These are phyloP conservation scores for Arrhamphus sclerolepis DNA, from an alignment of 2,797 vertebrate genomes.

Conservation along the genomic window DNA sequence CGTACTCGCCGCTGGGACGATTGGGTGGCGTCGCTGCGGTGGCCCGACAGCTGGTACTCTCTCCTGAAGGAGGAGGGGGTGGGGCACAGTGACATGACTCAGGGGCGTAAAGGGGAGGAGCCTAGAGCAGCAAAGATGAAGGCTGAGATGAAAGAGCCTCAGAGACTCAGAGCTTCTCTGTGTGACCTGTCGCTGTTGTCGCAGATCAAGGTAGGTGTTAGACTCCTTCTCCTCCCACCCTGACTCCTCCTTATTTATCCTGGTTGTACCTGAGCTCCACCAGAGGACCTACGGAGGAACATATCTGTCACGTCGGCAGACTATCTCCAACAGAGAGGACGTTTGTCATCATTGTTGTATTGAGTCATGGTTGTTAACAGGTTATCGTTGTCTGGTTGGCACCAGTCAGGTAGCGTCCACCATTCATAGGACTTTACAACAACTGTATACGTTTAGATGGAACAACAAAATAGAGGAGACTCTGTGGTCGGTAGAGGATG, in stretches of 20 bases:
- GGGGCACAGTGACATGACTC: slow-evolving; percentile 12
- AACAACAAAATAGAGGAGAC: no score
- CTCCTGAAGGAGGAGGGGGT: background rate
- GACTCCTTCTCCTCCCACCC: background rate
- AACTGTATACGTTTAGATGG: no score
- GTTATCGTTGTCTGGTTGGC: no score
- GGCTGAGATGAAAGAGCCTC: slow-evolving; percentile 18
- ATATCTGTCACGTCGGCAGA: no score
- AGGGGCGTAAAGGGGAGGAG: slow-evolving; percentile 37
- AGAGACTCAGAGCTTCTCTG: slow-evolving; percentile 22
- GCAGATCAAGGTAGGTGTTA: slow-evolving; percentile 74
- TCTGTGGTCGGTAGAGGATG: no score
- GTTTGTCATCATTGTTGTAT: no score
- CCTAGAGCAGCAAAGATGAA: slow-evolving; percentile 30
- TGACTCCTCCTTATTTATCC: no score
- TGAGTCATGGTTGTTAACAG: no score
- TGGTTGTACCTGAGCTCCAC: background rate
- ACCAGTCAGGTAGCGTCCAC: no score
- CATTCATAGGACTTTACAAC: no score
- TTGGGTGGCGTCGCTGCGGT: slow-evolving; percentile 58
- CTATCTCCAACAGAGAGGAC: no score
- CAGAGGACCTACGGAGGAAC: no score
- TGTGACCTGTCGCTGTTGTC: slow-evolving; percentile 52
- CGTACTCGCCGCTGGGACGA: slow-evolving; percentile 66
- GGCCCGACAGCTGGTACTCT: slow-evolving; percentile 41